phyloP scores from a whole-genome alignment of 2,113 vertebrate species.

The Cnemophilus loriae region DNA sequence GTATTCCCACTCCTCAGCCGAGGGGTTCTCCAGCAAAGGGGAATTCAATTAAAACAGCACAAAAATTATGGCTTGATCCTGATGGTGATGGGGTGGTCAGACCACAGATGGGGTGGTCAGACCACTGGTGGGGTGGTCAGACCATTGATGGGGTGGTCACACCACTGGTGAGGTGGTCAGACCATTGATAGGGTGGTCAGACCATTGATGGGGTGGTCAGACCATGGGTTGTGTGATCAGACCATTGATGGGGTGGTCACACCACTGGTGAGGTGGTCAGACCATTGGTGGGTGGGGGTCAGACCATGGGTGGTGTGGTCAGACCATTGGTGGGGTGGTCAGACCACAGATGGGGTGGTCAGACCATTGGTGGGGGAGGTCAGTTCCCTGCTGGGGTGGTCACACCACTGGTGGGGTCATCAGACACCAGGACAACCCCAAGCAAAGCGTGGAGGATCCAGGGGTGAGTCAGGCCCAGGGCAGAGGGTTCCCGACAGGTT shows the following conservation, averaged over 20 bases:
- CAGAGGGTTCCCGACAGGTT: neutral
- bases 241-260: neutral
- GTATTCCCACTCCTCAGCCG: neutral
- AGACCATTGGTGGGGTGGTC: fast-evolving
- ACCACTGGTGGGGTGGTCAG: neutral
- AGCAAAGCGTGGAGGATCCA: neutral
- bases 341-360: fast-evolving
- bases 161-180: neutral
- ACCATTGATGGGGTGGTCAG: no score
- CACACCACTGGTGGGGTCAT: neutral
- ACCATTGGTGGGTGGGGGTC: fast-evolving
- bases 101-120: neutral
- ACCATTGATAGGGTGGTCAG: no score
- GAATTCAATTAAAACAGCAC: neutral
- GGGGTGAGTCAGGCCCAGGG: fast-evolving
- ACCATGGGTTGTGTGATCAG: neutral
- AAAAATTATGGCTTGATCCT: neutral
- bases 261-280: fast-evolving
- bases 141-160: neutral
- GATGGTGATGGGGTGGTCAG: no score
- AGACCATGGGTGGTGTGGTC: fast-evolving
- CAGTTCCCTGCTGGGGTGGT: neutral
- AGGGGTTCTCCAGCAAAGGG: neutral
- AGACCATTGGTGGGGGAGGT: fast-evolving
- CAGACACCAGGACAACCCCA: neutral